These are phyloP conservation scores for Crossaster papposus DNA, from an alignment of 53 echinoderm and acorn worm genomes.

Conservation along the genomic window DNA sequence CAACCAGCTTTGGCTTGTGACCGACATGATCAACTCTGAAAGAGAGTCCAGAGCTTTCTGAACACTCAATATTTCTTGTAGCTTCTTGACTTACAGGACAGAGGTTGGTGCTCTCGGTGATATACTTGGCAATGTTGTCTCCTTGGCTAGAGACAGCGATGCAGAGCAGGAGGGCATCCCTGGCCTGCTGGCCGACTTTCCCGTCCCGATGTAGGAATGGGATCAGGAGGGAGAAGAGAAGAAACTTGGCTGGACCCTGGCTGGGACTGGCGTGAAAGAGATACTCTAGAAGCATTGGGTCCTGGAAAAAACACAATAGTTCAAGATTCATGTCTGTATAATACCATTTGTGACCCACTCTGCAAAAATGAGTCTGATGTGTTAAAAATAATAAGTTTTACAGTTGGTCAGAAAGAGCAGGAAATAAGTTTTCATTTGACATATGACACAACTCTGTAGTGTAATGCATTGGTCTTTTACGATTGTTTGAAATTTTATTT, in stretches of 20 bases:
- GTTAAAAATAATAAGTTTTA: no score
- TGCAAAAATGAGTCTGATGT: no score
- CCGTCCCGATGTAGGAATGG: constrained; percentile 96
- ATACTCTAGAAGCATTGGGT: constrained; percentile 85
- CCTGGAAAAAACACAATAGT: constrained; percentile 12
- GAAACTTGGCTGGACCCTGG: constrained; percentile 99
- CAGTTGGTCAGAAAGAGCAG: no score
- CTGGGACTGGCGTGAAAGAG: constrained; percentile 98
- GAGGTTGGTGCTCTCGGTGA: constrained; percentile 94
- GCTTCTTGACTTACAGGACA: constrained; percentile 86
- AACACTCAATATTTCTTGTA: not conserved
- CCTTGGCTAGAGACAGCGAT: constrained; percentile 88
- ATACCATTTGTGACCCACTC: no score
- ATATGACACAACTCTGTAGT: no score
- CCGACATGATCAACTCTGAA: no score
- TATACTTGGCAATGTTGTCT: constrained; percentile 88
- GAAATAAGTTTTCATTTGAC: no score
- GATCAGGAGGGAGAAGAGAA: constrained; percentile 93
- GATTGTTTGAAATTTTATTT: no score
- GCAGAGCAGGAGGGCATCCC: constrained; percentile 95
- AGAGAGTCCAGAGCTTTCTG: no score
- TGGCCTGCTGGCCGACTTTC: constrained; percentile 86
- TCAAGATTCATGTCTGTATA: no score
- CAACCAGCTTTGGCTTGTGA: no score
- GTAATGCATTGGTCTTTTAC: no score